Percentiles rank a stretch among this genome's conserved stretches.
phyloP scores from a whole-genome alignment of 2,888 invertebrate genomes.

The Eupithecia tripunctaria region DNA sequence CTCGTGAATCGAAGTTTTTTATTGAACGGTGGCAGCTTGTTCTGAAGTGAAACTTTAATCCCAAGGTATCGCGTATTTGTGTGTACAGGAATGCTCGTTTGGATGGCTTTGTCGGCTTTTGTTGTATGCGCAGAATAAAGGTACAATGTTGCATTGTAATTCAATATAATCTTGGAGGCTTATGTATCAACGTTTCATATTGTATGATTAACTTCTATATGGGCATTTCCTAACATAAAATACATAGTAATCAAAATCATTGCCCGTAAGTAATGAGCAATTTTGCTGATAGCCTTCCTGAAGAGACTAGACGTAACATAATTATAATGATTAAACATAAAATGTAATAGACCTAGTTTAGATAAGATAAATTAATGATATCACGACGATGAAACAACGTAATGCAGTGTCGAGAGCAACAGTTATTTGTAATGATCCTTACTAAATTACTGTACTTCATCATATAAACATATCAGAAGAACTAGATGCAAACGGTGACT shows the following conservation, averaged over 20 bases:
- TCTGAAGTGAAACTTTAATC: conserved; percentile 35
- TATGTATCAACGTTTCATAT: not conserved
- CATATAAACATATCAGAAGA: conserved; percentile 33
- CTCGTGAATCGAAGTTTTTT: conserved; percentile 51
- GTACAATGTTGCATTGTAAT: conserved; percentile 24
- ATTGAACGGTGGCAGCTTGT: conserved; percentile 28
- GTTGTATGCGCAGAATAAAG: conserved; percentile 10
- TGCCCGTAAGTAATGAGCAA: not conserved
- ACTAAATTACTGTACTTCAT: conserved; percentile 42
- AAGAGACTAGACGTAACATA: conserved; percentile 10
- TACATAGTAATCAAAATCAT: not conserved
- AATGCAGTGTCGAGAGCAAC: conserved; percentile 38
- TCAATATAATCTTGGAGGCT: conserved; percentile 14
- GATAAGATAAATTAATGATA: conserved; percentile 15
- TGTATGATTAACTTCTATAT: not conserved
- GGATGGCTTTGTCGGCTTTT: conserved; percentile 14
- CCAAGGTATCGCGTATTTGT: conserved; percentile 32
- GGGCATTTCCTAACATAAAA: not conserved
- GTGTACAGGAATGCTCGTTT: conserved; percentile 17
- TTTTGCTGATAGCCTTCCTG: conserved; percentile 1
- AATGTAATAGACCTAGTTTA: conserved; percentile 9
- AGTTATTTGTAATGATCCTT: conserved; percentile 41
- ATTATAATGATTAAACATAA: conserved; percentile 10
- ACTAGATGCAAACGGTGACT: conserved; percentile 23
- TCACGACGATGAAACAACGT: conserved; percentile 40